Evolutionary conservation across 23 tunicate genomes (phyloP).

Genomic region (Trididemnum nubilum): DNA sequence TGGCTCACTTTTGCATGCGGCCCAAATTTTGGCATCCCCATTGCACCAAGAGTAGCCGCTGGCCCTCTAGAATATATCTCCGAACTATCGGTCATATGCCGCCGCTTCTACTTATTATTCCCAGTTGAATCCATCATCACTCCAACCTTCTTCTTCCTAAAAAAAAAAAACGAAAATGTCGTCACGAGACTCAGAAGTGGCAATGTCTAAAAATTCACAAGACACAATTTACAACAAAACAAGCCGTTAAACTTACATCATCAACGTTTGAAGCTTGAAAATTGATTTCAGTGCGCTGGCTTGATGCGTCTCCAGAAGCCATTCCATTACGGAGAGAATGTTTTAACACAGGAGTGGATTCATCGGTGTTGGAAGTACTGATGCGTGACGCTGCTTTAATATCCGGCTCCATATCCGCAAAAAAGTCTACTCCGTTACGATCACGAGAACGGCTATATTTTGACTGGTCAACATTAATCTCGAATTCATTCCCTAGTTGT

Average conservation of each 20-base stretch:
- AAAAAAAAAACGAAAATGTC: not conserved
- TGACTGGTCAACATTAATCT: constrained; percentile 39
- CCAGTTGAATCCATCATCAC: constrained; percentile 20
- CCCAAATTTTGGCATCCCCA: too few relatives aligned
- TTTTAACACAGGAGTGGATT: not conserved
- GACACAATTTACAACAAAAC: too few relatives aligned
- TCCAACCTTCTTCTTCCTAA: constrained; percentile 15
- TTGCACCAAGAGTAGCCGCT: too few relatives aligned
- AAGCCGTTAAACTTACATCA: not conserved
- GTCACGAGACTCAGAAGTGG: not conserved
- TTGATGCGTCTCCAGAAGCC: not conserved
- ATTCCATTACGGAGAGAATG: not conserved
- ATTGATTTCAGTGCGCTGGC: not conserved
- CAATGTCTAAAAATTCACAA: not conserved
- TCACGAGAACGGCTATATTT: not conserved
- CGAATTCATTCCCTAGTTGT: constrained; percentile 62
- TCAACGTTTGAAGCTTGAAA: not conserved
- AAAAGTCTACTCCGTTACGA: constrained; percentile 68
- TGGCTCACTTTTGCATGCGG: too few relatives aligned
- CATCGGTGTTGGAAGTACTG: not conserved
- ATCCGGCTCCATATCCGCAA: constrained; percentile 77
- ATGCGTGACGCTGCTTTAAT: not conserved
- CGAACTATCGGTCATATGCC: too few relatives aligned
- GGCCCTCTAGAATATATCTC: too few relatives aligned
- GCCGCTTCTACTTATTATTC: too few relatives aligned